phyloP scores from a whole-genome alignment of 2,113 vertebrate species.

The Artemisiospiza belli region DNA sequence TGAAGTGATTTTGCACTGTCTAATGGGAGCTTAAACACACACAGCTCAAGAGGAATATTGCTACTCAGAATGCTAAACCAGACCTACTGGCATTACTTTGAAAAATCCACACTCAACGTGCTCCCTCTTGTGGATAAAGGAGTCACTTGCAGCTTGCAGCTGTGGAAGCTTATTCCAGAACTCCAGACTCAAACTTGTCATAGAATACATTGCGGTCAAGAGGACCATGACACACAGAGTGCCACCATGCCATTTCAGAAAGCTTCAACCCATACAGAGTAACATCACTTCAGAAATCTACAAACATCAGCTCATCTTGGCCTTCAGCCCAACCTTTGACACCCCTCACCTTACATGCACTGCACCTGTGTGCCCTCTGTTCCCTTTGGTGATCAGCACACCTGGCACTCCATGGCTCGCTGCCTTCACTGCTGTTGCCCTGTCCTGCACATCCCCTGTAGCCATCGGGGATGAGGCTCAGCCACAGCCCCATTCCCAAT shows the following conservation, averaged over 20 bases:
- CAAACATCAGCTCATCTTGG: not conserved
- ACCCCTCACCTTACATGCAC: not conserved
- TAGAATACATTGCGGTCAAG: fast-evolving
- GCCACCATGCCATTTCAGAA: not conserved
- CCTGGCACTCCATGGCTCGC: not conserved
- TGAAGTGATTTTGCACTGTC: not conserved
- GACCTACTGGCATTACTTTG: not conserved
- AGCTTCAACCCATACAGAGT: not conserved
- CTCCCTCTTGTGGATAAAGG: conserved; percentile 64
- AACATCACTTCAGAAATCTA: not conserved
- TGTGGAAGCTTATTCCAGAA: not conserved
- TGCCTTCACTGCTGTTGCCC: not conserved
- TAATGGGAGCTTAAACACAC: not conserved
- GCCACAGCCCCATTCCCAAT: not conserved
- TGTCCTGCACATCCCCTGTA: not conserved
- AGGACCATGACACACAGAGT: not conserved
- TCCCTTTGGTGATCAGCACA: not conserved
- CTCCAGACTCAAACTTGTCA: fast-evolving
- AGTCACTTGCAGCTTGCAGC: conserved; percentile 2
- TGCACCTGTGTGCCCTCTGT: not conserved
- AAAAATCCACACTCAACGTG: not conserved
- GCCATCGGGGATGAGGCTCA: not conserved
- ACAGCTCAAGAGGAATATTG: not conserved
- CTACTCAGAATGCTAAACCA: not conserved
- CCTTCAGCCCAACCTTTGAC: not conserved